Percentiles rank a stretch among this genome's conserved stretches.
Conservation (phyloP, 2,797 vertebrate genomes). For the Falco columbarius region DNA sequence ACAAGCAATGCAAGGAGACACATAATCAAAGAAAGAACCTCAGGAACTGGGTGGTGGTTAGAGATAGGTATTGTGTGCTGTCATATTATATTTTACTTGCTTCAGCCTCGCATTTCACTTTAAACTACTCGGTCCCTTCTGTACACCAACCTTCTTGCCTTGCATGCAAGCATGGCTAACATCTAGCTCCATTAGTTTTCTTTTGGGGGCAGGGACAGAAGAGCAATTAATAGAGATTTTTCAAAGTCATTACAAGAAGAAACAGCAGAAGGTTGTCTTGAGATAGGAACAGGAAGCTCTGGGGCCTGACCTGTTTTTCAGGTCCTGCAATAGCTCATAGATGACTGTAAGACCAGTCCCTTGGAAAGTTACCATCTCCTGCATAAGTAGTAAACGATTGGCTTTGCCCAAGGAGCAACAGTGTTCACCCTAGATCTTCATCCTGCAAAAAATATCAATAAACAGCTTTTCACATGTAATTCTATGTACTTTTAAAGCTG, state of each 20-base stretch:
- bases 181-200: not conserved
- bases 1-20: not conserved
- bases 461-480: not conserved
- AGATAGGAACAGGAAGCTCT: not conserved
- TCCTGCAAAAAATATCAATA: not conserved
- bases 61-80: not conserved
- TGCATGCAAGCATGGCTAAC: not conserved
- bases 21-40: not conserved
- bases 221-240: not conserved
- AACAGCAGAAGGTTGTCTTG: not conserved
- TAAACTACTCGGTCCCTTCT: not conserved
- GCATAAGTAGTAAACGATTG: not conserved
- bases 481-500: not conserved
- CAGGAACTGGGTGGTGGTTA: not conserved
- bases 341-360: not conserved
- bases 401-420: not conserved
- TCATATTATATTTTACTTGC: not conserved
- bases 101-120: not conserved
- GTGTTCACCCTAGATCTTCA: not conserved
- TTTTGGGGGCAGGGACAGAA: not conserved
- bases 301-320: not conserved
- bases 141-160: not conserved
- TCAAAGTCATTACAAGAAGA: not conserved
- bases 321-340: not conserved
- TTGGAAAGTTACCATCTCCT: not conserved